phyloP scores from a whole-genome alignment of 2,888 invertebrate species.

The Germaria angustata region DNA sequence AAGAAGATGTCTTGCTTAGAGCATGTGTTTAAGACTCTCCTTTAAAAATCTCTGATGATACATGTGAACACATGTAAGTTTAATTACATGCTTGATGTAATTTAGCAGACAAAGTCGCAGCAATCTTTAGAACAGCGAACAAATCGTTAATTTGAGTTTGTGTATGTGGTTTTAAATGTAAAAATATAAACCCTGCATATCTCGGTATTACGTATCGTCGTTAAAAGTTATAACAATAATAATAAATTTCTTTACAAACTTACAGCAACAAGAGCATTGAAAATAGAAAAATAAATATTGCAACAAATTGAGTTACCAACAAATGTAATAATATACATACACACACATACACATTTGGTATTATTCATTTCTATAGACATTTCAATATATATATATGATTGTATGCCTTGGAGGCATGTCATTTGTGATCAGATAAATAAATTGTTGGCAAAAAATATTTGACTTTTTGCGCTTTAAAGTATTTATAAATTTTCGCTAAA shows the following conservation, averaged over 20 bases:
- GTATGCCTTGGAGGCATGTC: constrained; percentile 60
- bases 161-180: constrained; percentile 54
- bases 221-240: constrained; percentile 55
- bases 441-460: constrained; percentile 49
- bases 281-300: not conserved
- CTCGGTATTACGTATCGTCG: constrained; percentile 52
- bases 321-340: not conserved
- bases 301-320: constrained; percentile 42
- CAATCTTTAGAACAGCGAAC: not conserved
- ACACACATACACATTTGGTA: not conserved
- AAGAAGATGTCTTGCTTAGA: constrained; percentile 49
- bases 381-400: constrained; percentile 30
- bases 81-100: constrained; percentile 63
- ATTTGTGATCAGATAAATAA: constrained; percentile 66
- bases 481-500: constrained; percentile 39
- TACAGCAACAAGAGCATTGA: constrained; percentile 2
- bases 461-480: not conserved
- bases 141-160: constrained; percentile 64
- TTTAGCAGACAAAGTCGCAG: constrained; percentile 34
- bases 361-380: constrained; percentile 1
- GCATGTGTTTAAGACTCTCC: constrained; percentile 39
- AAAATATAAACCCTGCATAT: constrained; percentile 17
- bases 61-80: constrained; percentile 56
- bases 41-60: constrained; percentile 17
- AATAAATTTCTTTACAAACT: constrained; percentile 52